Conservation (phyloP, 2,797 vertebrate genomes). For the Leptoclinus maculatus region DNA sequence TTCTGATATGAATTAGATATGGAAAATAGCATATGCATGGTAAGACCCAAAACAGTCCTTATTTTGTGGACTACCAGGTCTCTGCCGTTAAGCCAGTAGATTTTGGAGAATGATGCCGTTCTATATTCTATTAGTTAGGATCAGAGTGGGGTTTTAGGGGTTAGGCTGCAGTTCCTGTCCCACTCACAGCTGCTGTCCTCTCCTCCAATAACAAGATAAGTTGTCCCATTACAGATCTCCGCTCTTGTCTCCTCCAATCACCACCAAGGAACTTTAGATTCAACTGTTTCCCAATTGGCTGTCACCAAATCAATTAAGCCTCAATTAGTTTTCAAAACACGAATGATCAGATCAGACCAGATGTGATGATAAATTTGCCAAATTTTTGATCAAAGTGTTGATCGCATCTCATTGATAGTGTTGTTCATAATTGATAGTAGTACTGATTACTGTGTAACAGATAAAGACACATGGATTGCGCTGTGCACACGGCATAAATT, state of each 20-base stretch:
- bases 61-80: conserved; percentile 11
- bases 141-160: conserved; percentile 47
- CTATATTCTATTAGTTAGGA: conserved; percentile 44
- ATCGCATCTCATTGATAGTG: conserved; percentile 68
- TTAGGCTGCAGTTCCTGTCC: conserved; percentile 73
- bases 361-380: conserved; percentile 60
- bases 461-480: conserved; percentile 91
- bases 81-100: conserved; percentile 11
- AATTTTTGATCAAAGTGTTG: conserved; percentile 25
- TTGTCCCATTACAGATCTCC: conserved; percentile 69
- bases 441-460: conserved; percentile 81
- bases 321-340: conserved; percentile 46
- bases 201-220: conserved; percentile 56
- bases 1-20: conserved; percentile 47
- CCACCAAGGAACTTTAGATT: conserved; percentile 70
- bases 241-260: conserved; percentile 80
- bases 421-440: conserved; percentile 43
- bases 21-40: conserved; percentile 19
- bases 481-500: conserved; percentile 88
- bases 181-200: conserved; percentile 71
- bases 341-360: conserved; percentile 32
- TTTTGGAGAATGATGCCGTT: conserved; percentile 20
- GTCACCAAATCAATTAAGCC: conserved; percentile 24
- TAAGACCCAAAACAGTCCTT: conserved; percentile 23
- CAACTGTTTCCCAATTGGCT: conserved; percentile 60